Conservation (phyloP, 2,113 vertebrate species). For the Ardeotis arabs region DNA sequence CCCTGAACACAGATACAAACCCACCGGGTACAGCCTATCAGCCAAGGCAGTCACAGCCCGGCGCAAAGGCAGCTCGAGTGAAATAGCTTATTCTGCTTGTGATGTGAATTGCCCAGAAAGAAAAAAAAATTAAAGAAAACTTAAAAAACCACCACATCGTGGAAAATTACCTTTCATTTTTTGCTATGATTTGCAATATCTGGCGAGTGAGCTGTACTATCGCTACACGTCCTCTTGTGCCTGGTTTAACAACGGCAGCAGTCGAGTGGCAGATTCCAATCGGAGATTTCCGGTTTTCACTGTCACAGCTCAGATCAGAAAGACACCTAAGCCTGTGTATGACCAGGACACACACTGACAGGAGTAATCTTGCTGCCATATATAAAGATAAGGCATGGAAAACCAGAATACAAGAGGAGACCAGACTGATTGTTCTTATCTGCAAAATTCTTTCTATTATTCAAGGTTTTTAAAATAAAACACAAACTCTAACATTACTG, state of each 20-base stretch:
- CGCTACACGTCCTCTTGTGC: not conserved
- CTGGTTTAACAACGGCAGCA: not conserved
- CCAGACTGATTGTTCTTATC: not conserved
- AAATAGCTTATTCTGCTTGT: not conserved
- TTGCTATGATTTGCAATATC: not conserved
- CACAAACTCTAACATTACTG: not conserved
- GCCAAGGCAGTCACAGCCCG: not conserved
- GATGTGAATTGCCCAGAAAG: not conserved
- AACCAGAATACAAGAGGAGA: not conserved
- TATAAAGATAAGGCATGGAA: not conserved
- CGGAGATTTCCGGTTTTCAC: not conserved
- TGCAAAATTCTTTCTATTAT: not conserved
- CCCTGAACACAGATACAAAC: not conserved
- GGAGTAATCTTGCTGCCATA: not conserved
- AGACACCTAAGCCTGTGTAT: not conserved
- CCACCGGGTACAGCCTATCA: not conserved
- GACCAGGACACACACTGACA: not conserved
- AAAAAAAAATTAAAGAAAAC: not conserved
- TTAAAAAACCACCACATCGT: too few species aligned
- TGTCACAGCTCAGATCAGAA: not conserved
- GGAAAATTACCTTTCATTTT: not conserved
- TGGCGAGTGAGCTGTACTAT: not conserved
- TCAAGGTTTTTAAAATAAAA: not conserved
- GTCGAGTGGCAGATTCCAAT: not conserved
- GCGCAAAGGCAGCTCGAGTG: not conserved